Conservation (phyloP, 1,140 invertebrate genomes). For the Cydia splendana region DNA sequence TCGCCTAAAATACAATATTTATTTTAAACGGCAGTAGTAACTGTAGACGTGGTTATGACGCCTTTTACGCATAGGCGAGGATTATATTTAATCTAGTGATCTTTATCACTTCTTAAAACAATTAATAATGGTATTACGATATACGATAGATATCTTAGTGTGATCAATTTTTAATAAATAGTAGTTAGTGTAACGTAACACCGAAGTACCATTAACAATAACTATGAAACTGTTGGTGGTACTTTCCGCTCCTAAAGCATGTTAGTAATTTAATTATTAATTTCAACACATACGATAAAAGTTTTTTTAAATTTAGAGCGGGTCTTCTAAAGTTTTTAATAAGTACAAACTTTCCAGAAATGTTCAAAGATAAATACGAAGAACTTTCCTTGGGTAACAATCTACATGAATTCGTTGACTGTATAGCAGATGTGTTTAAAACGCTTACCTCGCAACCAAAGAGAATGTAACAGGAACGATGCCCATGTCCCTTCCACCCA, state of each 20-base stretch:
- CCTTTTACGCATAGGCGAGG: too few species aligned
- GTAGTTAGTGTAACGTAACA: not conserved
- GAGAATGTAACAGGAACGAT: slow-evolving; percentile 90
- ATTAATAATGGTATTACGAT: not conserved
- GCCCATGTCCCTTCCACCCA: slow-evolving; percentile 91
- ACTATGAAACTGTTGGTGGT: slow-evolving; percentile 36
- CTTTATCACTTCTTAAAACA: not conserved
- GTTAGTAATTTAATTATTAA: slow-evolving; percentile 9
- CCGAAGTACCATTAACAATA: not conserved
- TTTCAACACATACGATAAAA: too few species aligned
- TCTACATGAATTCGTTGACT: too few species aligned
- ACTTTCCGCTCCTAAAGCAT: slow-evolving; percentile 16
- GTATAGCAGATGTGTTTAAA: too few species aligned
- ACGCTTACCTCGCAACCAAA: slow-evolving; percentile 86
- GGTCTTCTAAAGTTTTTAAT: too few species aligned
- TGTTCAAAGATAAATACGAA: too few species aligned
- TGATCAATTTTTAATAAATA: slow-evolving; percentile 2
- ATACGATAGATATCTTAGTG: not conserved
- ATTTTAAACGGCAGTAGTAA: too few species aligned
- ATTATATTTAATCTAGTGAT: not conserved
- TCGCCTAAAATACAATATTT: too few species aligned
- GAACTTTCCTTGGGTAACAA: too few species aligned
- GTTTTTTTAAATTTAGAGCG: too few species aligned
- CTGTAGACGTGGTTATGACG: too few species aligned
- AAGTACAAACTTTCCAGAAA: too few species aligned